phyloP scores from a whole-genome alignment of 2,888 invertebrate species.

The Parthenolecanium corni region DNA sequence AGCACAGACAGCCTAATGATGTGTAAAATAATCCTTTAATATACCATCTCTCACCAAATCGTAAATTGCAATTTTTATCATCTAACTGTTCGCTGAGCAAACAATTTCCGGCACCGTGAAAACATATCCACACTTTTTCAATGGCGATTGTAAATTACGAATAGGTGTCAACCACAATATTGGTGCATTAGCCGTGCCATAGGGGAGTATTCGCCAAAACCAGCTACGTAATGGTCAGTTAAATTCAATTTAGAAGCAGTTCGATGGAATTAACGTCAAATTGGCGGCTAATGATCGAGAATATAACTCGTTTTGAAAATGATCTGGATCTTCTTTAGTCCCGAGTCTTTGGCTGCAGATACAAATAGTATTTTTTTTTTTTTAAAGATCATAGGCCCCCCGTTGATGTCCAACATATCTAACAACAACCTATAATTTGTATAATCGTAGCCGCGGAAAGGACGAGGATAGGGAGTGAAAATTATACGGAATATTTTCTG shows the following conservation, averaged over 20 bases:
- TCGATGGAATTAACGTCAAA: slow-evolving; percentile 22
- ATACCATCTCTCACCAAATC: no score
- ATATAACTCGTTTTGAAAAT: slow-evolving; percentile 19
- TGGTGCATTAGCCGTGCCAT: background rate
- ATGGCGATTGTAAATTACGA: background rate
- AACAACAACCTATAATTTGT: slow-evolving; percentile 18
- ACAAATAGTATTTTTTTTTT: slow-evolving; percentile 9
- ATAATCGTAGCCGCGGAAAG: slow-evolving; percentile 5
- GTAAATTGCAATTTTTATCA: no score
- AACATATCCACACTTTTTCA: no score
- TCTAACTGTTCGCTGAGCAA: no score
- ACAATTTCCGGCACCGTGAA: no score
- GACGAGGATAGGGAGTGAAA: background rate
- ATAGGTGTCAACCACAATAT: background rate
- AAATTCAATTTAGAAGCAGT: slow-evolving; percentile 22
- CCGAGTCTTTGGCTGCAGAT: background rate
- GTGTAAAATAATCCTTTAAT: no score
- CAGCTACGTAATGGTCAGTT: background rate
- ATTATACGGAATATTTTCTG: slow-evolving; percentile 5
- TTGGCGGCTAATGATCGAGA: slow-evolving; percentile 2
- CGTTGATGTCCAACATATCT: slow-evolving; percentile 6
- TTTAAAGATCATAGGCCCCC: slow-evolving; percentile 14
- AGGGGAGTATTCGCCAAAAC: background rate
- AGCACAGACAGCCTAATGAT: no score
- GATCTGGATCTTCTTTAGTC: slow-evolving; percentile 21